Conservation (phyloP, 1,140 invertebrate genomes). For the Pentalonia nigronervosa region DNA sequence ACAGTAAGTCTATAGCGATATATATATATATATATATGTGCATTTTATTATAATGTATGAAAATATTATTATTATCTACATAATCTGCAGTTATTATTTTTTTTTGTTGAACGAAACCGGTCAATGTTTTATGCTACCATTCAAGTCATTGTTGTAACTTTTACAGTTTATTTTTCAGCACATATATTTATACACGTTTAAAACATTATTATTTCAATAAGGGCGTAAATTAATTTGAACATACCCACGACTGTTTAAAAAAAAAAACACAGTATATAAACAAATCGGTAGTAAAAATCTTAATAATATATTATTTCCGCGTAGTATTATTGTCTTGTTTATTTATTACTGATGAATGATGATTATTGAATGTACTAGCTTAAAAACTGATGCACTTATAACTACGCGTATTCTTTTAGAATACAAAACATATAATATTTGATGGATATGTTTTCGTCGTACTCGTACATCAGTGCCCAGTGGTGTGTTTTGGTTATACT, state of each 20-base stretch:
- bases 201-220: not conserved
- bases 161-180: not conserved
- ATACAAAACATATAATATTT: not conserved
- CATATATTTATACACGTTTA: not conserved
- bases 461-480: not conserved
- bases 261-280: not conserved
- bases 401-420: too few species aligned
- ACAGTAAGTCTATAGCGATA: conserved; percentile 15
- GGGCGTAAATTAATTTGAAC: not conserved
- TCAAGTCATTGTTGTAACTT: not conserved
- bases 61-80: not conserved
- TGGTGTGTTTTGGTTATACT: not conserved
- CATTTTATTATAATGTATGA: not conserved
- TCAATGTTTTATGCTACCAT: not conserved
- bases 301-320: not conserved
- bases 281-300: not conserved
- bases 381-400: not conserved
- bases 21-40: too few species aligned
- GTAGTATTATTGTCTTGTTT: not conserved
- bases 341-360: not conserved
- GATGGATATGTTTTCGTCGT: not conserved
- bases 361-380: not conserved
- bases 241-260: not conserved
- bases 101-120: too few species aligned
- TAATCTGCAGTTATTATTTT: too few species aligned